Conservation (phyloP, 2,113 vertebrate species). For the Myocastor coypus region DNA sequence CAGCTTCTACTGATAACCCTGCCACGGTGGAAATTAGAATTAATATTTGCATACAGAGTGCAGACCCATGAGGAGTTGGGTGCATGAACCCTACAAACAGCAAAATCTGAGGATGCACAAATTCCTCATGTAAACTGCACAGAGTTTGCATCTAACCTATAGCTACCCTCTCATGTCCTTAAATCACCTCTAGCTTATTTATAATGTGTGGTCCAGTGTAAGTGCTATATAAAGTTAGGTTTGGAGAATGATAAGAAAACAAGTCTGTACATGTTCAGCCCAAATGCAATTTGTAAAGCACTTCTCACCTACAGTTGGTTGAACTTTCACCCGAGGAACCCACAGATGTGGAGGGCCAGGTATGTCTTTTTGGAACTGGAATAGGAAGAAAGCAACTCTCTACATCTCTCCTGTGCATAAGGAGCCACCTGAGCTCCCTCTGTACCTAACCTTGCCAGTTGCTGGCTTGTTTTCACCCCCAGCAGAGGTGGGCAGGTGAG, state of each 20-base stretch:
- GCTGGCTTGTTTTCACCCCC: accelerated
- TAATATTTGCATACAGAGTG: background rate
- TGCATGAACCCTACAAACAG: background rate
- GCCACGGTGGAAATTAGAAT: background rate
- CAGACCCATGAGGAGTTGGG: background rate
- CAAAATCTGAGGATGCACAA: background rate
- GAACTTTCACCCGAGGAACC: background rate
- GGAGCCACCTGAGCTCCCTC: accelerated
- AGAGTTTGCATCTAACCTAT: background rate
- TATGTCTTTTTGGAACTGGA: background rate
- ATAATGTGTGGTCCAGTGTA: background rate
- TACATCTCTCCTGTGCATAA: background rate
- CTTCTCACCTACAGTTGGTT: background rate
- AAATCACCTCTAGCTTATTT: background rate
- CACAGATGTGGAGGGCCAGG: background rate
- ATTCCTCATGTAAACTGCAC: background rate
- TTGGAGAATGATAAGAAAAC: background rate
- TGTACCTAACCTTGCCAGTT: background rate
- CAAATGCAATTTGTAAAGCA: background rate
- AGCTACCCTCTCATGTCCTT: background rate
- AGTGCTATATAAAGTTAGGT: background rate
- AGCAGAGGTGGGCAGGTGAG: background rate
- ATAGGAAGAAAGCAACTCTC: background rate
- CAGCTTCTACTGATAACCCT: background rate
- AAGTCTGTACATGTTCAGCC: background rate